Conservation (phyloP, 2,888 invertebrate genomes). For the Hololepta plana region DNA sequence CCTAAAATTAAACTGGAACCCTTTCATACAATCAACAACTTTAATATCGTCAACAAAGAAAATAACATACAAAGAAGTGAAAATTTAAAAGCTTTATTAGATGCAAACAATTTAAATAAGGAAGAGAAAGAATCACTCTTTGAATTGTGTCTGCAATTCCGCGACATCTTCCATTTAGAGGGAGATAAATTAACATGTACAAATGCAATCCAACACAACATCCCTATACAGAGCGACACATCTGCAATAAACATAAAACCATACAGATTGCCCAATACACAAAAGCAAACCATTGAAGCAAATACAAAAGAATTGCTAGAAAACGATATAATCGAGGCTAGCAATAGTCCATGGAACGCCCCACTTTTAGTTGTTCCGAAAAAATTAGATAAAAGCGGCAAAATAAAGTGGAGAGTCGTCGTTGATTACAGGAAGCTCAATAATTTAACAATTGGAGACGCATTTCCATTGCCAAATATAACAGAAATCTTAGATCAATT, state of each 20-base stretch:
- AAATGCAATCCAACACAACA: background rate
- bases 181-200: constrained; percentile 1
- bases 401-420: constrained; percentile 12
- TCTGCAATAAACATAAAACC: constrained; percentile 3
- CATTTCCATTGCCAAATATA: constrained; percentile 14
- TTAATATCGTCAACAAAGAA: no score
- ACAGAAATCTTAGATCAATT: constrained; percentile 15
- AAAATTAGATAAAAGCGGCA: constrained; percentile 12
- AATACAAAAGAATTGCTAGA: constrained; percentile 7
- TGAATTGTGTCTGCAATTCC: no score
- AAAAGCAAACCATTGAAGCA: constrained; percentile 3
- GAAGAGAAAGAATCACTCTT: no score
- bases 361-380: constrained; percentile 19
- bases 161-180: constrained; percentile 2
- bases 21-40: no score
- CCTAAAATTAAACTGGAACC: no score
- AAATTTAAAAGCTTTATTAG: no score
- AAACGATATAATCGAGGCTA: constrained; percentile 14
- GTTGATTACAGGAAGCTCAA: constrained; percentile 16
- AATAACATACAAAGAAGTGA: no score
- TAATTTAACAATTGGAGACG: constrained; percentile 13
- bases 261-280: constrained; percentile 4
- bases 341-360: constrained; percentile 14
- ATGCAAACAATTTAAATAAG: no score
- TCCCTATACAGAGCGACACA: constrained; percentile 1